Evolutionary conservation across 2,113 vertebrate genomes (phyloP).

Genomic region (Sinocyclocheilus maitianheensis): DNA sequence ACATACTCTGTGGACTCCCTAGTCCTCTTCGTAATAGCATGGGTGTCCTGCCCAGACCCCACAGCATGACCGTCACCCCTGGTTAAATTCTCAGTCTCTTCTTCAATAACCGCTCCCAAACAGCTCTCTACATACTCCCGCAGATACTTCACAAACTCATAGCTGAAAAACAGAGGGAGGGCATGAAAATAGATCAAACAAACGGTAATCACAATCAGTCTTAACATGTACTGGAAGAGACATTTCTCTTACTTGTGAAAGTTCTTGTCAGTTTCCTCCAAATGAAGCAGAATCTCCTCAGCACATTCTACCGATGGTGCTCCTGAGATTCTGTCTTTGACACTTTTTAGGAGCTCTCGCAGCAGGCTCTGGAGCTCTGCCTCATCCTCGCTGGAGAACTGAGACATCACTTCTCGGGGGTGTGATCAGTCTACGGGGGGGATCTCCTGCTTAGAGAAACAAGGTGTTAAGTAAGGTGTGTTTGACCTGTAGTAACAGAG

Average conservation of each 20-base stretch:
- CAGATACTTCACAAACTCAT: slow-evolving; percentile 94
- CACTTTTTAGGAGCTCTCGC: slow-evolving; percentile 82
- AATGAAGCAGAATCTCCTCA: slow-evolving; percentile 90
- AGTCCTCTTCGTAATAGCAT: slow-evolving; percentile 80
- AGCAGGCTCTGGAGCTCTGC: slow-evolving; percentile 81
- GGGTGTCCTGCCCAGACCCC: slow-evolving; percentile 81
- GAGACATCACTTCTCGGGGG: slow-evolving; percentile 76
- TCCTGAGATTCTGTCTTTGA: slow-evolving; percentile 84
- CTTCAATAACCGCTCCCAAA: slow-evolving; percentile 86
- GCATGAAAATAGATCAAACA: not conserved
- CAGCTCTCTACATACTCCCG: slow-evolving; percentile 82
- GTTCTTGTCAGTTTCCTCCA: slow-evolving; percentile 97
- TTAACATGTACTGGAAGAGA: not conserved
- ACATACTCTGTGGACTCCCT: slow-evolving; percentile 90
- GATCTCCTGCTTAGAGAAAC: not conserved
- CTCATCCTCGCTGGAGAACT: slow-evolving; percentile 82
- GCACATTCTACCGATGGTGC: slow-evolving; percentile 90
- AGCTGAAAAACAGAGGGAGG: slow-evolving; percentile 71
- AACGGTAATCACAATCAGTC: not conserved
- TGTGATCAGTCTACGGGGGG: slow-evolving; percentile 22
- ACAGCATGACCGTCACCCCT: slow-evolving; percentile 78
- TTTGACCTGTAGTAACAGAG: not conserved
- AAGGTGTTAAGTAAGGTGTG: slow-evolving; percentile 1
- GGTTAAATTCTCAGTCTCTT: slow-evolving; percentile 83
- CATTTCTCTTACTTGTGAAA: slow-evolving; percentile 87